Percentiles rank a stretch among this genome's conserved stretches.
These are phyloP conservation scores for Lacanobia oleracea DNA, from an alignment of 2,888 invertebrate genomes.

Conservation along the genomic window DNA sequence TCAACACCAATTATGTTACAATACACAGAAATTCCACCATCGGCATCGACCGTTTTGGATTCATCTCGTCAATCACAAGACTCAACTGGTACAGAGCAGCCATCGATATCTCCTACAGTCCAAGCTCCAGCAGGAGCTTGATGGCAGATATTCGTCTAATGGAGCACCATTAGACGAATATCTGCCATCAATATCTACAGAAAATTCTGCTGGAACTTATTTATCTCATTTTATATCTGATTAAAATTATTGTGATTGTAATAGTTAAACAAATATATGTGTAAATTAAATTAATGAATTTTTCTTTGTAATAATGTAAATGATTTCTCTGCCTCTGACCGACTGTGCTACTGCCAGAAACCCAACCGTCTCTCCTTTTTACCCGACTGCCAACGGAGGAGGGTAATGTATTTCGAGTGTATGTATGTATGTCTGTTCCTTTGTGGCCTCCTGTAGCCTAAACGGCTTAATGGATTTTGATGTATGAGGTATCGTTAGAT, in stretches of 20 bases:
- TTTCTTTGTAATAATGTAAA: constrained; percentile 27
- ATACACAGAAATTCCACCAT: not conserved
- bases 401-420: constrained; percentile 39
- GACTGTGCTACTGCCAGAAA: constrained; percentile 36
- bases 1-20: constrained; percentile 1
- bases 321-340: constrained; percentile 37
- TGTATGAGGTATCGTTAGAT: constrained; percentile 40
- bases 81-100: no score
- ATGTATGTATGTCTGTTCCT: constrained; percentile 32
- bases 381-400: no score
- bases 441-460: constrained; percentile 25
- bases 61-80: no score
- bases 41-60: no score
- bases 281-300: constrained; percentile 8
- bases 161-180: constrained; percentile 43
- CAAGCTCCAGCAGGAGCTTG: no score
- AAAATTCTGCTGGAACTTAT: constrained; percentile 50
- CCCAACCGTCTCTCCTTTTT: constrained; percentile 34
- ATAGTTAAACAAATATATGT: constrained; percentile 13
- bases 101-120: no score
- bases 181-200: constrained; percentile 52
- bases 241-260: constrained; percentile 37
- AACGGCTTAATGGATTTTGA: constrained; percentile 17
- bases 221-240: constrained; percentile 23
- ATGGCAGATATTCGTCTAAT: no score